Evolutionary conservation across 2,113 vertebrate species (phyloP).

Genomic region (Phodopus roborovskii): DNA sequence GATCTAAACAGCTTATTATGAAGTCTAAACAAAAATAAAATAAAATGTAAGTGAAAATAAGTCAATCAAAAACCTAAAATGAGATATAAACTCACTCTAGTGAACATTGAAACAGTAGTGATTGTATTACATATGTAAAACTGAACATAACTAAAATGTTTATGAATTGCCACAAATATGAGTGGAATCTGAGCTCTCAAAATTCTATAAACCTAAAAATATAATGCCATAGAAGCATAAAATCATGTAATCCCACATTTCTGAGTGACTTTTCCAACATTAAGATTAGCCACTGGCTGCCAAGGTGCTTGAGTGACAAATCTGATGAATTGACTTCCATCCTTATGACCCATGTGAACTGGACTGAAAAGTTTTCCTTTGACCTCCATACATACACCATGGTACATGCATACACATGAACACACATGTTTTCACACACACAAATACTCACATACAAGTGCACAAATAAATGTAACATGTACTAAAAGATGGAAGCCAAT

Average conservation of each 20-base stretch:
- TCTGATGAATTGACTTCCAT: not conserved
- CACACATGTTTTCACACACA: not conserved
- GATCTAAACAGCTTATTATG: conserved; percentile 66
- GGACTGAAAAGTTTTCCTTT: not conserved
- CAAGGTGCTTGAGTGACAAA: not conserved
- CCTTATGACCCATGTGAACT: not conserved
- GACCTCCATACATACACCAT: not conserved
- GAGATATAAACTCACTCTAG: not conserved
- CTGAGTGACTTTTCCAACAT: not conserved
- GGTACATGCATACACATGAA: not conserved
- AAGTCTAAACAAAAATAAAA: conserved; percentile 68
- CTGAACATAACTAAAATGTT: conserved; percentile 18
- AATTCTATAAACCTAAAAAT: not conserved
- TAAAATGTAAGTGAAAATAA: not conserved
- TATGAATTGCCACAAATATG: not conserved
- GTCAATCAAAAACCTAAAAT: conserved; percentile 49
- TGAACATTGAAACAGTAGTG: not conserved
- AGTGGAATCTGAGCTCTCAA: not conserved
- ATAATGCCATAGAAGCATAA: not conserved
- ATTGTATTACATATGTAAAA: conserved; percentile 12
- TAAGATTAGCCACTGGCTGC: not conserved
- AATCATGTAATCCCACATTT: not conserved
- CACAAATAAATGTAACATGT: not conserved
- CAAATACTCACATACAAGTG: not conserved
- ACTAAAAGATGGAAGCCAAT: not conserved